Percentiles rank a stretch among this genome's conserved stretches.
These are phyloP conservation scores for Toxostoma redivivum DNA, from an alignment of 2,113 vertebrate species.

Conservation along the genomic window DNA sequence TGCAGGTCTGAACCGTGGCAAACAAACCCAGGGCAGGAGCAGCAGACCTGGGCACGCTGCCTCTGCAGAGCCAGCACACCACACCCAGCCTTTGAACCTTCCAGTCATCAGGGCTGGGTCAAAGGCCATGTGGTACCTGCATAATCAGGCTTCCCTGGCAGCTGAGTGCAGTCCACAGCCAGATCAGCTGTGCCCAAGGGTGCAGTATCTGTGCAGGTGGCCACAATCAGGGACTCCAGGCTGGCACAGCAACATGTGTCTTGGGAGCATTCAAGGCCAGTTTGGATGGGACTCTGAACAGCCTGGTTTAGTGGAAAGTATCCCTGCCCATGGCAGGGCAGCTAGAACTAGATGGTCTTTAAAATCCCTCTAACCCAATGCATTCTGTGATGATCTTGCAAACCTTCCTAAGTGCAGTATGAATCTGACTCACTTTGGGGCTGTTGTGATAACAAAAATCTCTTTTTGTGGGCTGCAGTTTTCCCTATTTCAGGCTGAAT, in stretches of 20 bases:
- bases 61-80: accelerated
- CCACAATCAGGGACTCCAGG: not conserved
- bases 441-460: not conserved
- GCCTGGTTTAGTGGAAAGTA: not conserved
- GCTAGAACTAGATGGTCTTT: not conserved
- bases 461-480: not conserved
- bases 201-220: too few relatives aligned
- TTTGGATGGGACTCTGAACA: not conserved
- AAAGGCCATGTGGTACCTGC: not conserved
- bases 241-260: not conserved
- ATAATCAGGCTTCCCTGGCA: not conserved
- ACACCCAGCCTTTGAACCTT: not conserved
- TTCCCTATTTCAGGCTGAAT: not conserved
- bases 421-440: not conserved
- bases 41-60: accelerated
- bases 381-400: not conserved
- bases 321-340: not conserved
- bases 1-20: not conserved
- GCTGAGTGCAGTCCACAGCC: not conserved
- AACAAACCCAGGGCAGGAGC: not conserved
- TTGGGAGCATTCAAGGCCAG: not conserved
- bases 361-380: not conserved
- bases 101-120: not conserved
- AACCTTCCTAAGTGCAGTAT: not conserved
- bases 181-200: not conserved